Evolutionary conservation across 2,797 vertebrate genomes (phyloP), one percentile per base, ranked within the genome.

Genomic region (Melanotaenia parkinsoni): DNA sequence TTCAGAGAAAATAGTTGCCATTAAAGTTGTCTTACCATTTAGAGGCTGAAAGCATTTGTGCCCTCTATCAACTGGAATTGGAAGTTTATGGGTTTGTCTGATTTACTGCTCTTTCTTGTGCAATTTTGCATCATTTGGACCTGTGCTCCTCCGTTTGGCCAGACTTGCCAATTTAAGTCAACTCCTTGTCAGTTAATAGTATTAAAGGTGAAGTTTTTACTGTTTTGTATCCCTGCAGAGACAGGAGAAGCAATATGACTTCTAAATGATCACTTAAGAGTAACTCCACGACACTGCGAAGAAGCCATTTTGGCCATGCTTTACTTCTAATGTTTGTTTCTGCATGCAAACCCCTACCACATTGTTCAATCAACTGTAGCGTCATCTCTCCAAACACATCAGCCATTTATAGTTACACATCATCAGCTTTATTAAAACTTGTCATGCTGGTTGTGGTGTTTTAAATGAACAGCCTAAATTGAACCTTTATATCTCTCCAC

Each of bases 1-100:
- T 75, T 90, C 80, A 71, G 61, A 87, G 86, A 86, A 91, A 90
- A 88, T 89, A 40, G 80, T 72, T 67, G 26, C 78, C 68, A 89
- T 92, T 88, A 90, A 85, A 85, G 74, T 83, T 50, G 81, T 85
- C 61, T 81, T 60, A 75, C 74, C 83, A 64, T 82, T 89, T 81
- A 70, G 35, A 28, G 53, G 56, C 61, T 88, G 76, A 89, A 85
- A 86, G 77, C 77, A 54, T 82, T 86, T 82, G 80, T 83, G 61
- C 76, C 74, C 63, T 83, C 78, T 13, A 71, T 87, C 81, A 86
- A 35, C 47, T 78, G 77, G 61, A 88, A 89, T 79, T 77, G 83
- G 57, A 79, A 69, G 77, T 86, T 60, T 77, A 59, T 51, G 56
- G 51, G 63, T 67, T 84, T 68, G 64, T 73, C 58, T 5, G 12